Base-by-base conservation (phyloP, 2,113 vertebrate species). In the Butorides virescens region DNA sequence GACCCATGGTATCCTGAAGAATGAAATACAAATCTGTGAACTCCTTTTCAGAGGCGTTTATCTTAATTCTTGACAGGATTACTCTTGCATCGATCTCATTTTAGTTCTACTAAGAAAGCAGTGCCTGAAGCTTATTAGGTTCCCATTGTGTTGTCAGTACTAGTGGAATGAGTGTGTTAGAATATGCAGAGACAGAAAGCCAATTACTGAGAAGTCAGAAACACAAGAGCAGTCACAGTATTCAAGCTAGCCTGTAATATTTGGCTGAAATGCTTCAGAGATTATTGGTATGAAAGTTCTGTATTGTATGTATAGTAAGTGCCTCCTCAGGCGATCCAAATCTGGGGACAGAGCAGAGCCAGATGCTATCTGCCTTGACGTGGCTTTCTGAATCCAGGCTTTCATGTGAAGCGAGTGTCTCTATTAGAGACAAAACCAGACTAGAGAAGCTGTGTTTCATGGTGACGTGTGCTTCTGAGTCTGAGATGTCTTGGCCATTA, bases 311-410 rank as follows among this genome's bases (percentile, higher is more conserved):
- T 86, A 37, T 91, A 62, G 65, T 61, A 68, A 95, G 65, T 66
- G 76, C 73, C 80, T 97, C 91, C 77, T 88, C 52, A 3, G 84
- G 87, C 93, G 80, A 1, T 80, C 59, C 47, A 55, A 8, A 2
- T 86, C 32, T 61, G 74, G 53, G 85, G 63, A 71, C 58, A 55
- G 80, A 88, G 84, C 86, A 90, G 78, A 76, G 63, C 85, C 80
- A 77, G 86, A 92, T 91, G 77, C 88, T 93, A 13, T 91, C 76
- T 86, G 83, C 50, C 29, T 79, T 86, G 81, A 73, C 50, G 5
- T 10, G 27, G 49, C 37, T 86, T 83, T 89, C 77, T 96, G 93
- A 96, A 96, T 96, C 77, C 30, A 46, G 71, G 84, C 95, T 94
- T 97, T 93, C 86, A 86, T 90, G 47, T 79, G 67, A 47, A 79